Base-by-base conservation (phyloP, 2,888 invertebrate species). In the Nephrotoma appendiculata region DNA sequence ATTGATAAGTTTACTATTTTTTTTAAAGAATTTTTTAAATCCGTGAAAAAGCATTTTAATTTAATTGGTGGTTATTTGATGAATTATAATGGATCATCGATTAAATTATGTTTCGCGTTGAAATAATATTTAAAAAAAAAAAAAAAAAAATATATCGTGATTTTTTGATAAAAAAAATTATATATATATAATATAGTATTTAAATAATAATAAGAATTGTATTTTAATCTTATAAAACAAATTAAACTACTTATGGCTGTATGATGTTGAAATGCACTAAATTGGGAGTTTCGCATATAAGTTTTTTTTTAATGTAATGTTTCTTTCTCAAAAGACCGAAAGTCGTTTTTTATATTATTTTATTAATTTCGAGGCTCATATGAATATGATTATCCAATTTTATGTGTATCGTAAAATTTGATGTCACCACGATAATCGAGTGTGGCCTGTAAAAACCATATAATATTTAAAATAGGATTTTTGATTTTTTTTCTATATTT, bases 181-280 rank as follows among this genome's bases (percentile, higher is more conserved):
- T 41, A 41, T 83, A 41, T 41, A n/a, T n/a, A n/a, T n/a, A 86
- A 11, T 83, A 57, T 48, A 83, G 48, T 48, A 19, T 86, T 85
- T 84, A 43, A 19, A 85, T 86, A 86, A 45, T 15, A 4, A 83
- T 83, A 52, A 87, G 15, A 86, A 45, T 41, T 44, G 83, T 57
- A 41, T 86, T 85, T 57, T 52, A 86, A 84, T 89, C 90, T 90
- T 89, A 91, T 89, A 91, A 91, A 57, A 52, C n/a, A 57, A 57
- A 57, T 57, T 57, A 15, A 57, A 57, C 52, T 57, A 57, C 52
- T 91, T 89, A 90, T 89, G 89, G 88, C 89, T 87, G 42, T 88
- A 89, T 90, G 90, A 89, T 89, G 88, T 88, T 88, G 88, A 88
- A 87, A 88, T 87, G 88, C 89, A 89, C 91, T 90, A 90, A 89